These are phyloP conservation scores for Polyommatus iphigenia DNA, from an alignment of 2,888 invertebrate species.

Conservation along the genomic window DNA sequence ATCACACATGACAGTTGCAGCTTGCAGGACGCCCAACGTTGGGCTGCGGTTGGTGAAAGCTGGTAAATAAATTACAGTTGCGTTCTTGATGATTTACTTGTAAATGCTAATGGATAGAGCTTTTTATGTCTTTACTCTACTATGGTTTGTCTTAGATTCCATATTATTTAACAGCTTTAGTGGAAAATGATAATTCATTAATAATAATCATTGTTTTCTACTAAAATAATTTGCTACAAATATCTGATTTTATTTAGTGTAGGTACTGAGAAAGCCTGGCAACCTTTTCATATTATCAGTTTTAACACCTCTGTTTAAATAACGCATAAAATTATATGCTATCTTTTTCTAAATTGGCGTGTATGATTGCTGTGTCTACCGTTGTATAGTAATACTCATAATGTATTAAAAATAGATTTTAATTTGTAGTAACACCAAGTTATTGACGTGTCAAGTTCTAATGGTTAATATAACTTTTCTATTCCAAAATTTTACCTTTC, in stretches of 20 bases:
- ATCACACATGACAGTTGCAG: neutral
- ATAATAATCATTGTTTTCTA: too few species aligned
- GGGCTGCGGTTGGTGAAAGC: neutral
- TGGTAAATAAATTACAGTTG: neutral
- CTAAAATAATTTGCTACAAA: neutral
- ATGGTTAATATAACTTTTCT: conserved; percentile 69
- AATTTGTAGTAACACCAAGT: conserved; percentile 70
- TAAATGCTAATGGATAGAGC: too few species aligned
- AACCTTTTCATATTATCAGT: neutral
- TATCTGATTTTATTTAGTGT: neutral
- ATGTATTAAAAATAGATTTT: conserved; percentile 52
- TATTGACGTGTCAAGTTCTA: conserved; percentile 58
- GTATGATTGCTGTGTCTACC: conserved; percentile 39
- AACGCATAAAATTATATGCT: neutral
- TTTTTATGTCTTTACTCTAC: too few species aligned
- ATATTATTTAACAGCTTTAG: neutral
- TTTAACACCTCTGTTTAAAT: neutral
- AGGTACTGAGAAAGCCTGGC: too few species aligned
- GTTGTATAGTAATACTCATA: conserved; percentile 60
- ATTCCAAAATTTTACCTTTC: conserved; percentile 76
- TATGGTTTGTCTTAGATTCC: neutral
- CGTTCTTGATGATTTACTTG: neutral
- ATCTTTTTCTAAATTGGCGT: conserved; percentile 14
- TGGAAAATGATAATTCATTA: too few species aligned
- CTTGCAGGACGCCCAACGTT: neutral